These are phyloP conservation scores for Cepaea nemoralis DNA, from an alignment of 1,140 invertebrate genomes.

Conservation along the genomic window DNA sequence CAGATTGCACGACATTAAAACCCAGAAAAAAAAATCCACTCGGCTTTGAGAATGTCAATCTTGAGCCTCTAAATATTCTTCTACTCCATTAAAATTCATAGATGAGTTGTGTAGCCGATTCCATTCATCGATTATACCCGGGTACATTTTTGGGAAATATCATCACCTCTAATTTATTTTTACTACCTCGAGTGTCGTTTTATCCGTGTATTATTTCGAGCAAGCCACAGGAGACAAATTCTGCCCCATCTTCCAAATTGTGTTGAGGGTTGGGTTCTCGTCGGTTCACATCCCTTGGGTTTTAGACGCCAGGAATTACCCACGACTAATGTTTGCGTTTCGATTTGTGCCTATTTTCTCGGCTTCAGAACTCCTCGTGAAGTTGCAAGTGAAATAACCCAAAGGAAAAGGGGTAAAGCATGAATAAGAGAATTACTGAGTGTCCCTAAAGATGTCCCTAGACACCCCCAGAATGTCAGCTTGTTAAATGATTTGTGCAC, in stretches of 20 bases:
- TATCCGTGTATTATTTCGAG: slow-evolving; percentile 26
- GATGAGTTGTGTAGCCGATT: not conserved
- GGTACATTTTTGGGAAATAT: slow-evolving; percentile 11
- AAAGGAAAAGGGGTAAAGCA: not conserved
- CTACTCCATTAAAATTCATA: not conserved
- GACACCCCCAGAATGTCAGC: slow-evolving; percentile 15
- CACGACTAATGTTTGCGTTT: slow-evolving; percentile 33
- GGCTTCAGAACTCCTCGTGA: not conserved
- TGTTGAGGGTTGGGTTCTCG: slow-evolving; percentile 28
- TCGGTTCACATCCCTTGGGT: slow-evolving; percentile 1
- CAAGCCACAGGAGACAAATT: slow-evolving; percentile 16
- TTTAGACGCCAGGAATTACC: slow-evolving; percentile 5
- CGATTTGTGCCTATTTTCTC: not conserved
- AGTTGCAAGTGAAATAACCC: slow-evolving; percentile 30
- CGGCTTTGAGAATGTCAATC: slow-evolving; percentile 1
- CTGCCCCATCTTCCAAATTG: slow-evolving; percentile 24
- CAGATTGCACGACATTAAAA: not conserved
- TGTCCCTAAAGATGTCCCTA: slow-evolving; percentile 27
- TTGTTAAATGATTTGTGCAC: slow-evolving; percentile 28
- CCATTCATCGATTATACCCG: not conserved
- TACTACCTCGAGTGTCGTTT: slow-evolving; percentile 11
- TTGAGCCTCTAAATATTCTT: not conserved
- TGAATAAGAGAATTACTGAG: slow-evolving; percentile 20
- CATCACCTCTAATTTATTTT: slow-evolving; percentile 31
- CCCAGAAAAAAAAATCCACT: not conserved